Conservation (phyloP, 2,113 vertebrate genomes). For the Megaceryle torquata region DNA sequence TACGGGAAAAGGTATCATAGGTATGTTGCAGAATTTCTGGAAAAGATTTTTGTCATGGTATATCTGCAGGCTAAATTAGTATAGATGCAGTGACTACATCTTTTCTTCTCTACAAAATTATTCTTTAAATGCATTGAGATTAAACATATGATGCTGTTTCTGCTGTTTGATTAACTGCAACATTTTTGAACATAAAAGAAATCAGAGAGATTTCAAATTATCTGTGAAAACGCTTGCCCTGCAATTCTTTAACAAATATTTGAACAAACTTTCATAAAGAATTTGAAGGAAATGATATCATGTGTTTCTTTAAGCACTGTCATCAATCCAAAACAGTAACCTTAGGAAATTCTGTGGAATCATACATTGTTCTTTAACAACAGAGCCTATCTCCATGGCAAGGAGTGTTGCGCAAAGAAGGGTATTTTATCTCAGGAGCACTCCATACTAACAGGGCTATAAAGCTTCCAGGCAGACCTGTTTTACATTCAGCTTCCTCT, state of each 20-base stretch:
- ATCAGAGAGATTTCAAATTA: constrained; percentile 35
- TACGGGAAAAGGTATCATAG: not conserved
- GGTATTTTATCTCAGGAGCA: not conserved
- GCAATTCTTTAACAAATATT: constrained; percentile 21
- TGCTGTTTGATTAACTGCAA: constrained; percentile 2
- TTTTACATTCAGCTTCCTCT: not conserved
- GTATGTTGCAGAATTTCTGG: not conserved
- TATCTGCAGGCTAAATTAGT: not conserved
- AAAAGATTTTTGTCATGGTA: not conserved
- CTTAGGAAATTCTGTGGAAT: not conserved
- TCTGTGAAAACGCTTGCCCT: constrained; percentile 10
- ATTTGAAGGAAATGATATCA: constrained; percentile 6
- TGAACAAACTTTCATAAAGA: not conserved
- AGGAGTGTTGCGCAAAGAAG: not conserved
- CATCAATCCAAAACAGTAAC: not conserved
- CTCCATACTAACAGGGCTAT: not conserved
- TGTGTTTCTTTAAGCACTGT: constrained; percentile 8
- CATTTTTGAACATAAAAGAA: not conserved
- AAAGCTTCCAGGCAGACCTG: not conserved
- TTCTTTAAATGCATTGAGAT: constrained; percentile 13
- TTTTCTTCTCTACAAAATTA: not conserved
- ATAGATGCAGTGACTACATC: not conserved
- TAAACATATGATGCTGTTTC: not conserved
- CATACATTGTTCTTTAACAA: not conserved
- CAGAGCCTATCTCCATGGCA: not conserved